These are phyloP conservation scores for Echiichthys vipera DNA, from an alignment of 2,797 vertebrate genomes.

Conservation along the genomic window DNA sequence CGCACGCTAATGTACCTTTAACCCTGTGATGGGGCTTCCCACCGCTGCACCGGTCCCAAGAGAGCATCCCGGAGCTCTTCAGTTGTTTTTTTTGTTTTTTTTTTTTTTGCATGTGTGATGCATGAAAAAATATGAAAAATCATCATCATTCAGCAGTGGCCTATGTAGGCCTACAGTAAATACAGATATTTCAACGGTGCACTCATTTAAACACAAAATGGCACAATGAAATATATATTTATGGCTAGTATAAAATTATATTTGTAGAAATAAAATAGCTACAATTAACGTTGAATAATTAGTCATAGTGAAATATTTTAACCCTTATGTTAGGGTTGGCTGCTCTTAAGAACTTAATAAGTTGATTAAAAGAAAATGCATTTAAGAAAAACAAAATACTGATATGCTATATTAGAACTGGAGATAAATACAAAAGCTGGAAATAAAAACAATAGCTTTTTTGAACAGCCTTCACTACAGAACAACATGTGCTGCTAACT, in stretches of 20 bases:
- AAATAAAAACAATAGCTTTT: no score
- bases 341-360: no score
- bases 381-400: no score
- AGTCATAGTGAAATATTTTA: neutral
- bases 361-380: no score
- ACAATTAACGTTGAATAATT: neutral
- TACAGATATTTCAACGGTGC: neutral
- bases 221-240: no score
- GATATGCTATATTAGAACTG: neutral
- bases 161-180: neutral
- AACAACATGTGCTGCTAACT: neutral
- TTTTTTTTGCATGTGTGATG: no score
- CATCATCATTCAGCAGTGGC: neutral
- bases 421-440: no score
- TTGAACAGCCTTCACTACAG: no score
- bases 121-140: neutral
- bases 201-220: neutral
- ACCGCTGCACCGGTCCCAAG: constrained; percentile 37
- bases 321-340: no score
- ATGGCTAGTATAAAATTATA: neutral
- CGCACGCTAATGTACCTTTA: constrained; percentile 76
- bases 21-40: constrained; percentile 73
- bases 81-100: no score
- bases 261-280: neutral
- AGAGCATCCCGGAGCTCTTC: constrained; percentile 20